Evolutionary conservation across 2,797 vertebrate genomes (phyloP).

Genomic region (Lagodon rhomboides): DNA sequence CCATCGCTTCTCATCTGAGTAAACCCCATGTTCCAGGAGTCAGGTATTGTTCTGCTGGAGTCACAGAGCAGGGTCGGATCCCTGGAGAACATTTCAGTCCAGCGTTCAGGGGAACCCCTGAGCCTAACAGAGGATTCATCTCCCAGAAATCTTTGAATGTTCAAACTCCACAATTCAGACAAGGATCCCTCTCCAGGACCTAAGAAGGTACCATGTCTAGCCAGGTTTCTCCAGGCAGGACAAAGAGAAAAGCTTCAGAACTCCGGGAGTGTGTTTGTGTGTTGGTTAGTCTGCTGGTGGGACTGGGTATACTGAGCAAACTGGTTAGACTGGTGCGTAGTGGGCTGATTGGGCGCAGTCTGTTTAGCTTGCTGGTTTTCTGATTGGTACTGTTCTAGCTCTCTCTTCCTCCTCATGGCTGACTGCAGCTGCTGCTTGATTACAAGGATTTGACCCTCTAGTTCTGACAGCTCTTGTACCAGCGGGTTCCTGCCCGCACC

Average conservation of each 20-base stretch:
- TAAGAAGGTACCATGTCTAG: conserved; percentile 22
- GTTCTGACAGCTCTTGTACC: conserved; percentile 92
- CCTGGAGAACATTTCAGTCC: conserved; percentile 38
- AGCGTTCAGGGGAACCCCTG: conserved; percentile 27
- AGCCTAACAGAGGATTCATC: conserved; percentile 40
- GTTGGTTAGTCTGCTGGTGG: conserved; percentile 80
- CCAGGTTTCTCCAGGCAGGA: conserved; percentile 42
- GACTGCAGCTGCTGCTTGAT: conserved; percentile 96
- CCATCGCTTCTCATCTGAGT: conserved; percentile 7
- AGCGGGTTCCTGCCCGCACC: conserved; percentile 84
- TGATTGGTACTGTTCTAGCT: conserved; percentile 93
- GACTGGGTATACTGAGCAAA: conserved; percentile 71
- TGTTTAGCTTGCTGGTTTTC: conserved; percentile 83
- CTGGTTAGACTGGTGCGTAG: conserved; percentile 72
- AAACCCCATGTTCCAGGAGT: conserved; percentile 39
- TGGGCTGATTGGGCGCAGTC: conserved; percentile 70
- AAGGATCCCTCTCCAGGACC: conserved; percentile 28
- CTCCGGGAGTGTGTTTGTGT: conserved; percentile 76
- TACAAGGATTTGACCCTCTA: conserved; percentile 94
- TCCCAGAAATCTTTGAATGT: conserved; percentile 32
- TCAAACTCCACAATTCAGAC: conserved; percentile 41
- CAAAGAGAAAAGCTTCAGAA: conserved; percentile 58
- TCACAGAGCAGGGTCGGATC: conserved; percentile 36
- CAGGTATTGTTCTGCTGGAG: conserved; percentile 34
- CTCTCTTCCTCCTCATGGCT: conserved; percentile 94